Evolutionary conservation across 1,140 invertebrate species (phyloP), one percentile per base, ranked within the genome.

Genomic region (Drosophila virilis): DNA sequence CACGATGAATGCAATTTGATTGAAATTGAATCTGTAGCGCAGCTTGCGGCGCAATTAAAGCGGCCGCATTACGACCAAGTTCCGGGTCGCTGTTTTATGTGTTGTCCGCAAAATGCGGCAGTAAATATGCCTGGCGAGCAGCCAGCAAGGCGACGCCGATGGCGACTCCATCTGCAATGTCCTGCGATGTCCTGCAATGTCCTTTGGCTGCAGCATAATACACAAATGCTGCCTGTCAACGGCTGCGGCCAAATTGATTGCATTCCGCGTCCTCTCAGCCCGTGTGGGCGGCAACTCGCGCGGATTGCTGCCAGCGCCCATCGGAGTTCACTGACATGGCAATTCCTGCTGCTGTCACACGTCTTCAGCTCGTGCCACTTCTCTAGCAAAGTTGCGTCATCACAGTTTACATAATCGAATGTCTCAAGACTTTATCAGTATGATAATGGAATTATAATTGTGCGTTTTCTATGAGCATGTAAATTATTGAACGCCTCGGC

Each of bases 41-140:
- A 82, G 65, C 67, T 75, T 81, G 78, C 52, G 82, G 78, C 71
- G 78, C 78, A 86, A 86, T 89, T 89, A 89, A 86, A 88, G 80
- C 84, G 54, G 61, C 10, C 62, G 73, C 73, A 80, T 71, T 60
- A 62, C 60, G 50, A 59, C 6, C 55, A 37, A 40, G 38, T 8
- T 35, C 50, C 28, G 9, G n/a, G 40, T 32, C 38, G 12, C 59
- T 57, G 48, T 77, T 88, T 82, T 86, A 86, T 65, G 83, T 71
- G 66, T 60, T 80, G 52, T 77, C 79, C 72, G 77, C 79, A 62
- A 77, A 88, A 52, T 71, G 77, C 77, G 78, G 77, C 77, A 80
- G 73, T 89, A 83, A 84, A 78, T 78, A 70, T 79, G 61, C 71
- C 74, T 89, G 84, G 84, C 84, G 33, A 54, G 54, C 52, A 69